These are phyloP conservation scores for Idaea biselata DNA, from an alignment of 2,888 invertebrate genomes.

Conservation along the genomic window DNA sequence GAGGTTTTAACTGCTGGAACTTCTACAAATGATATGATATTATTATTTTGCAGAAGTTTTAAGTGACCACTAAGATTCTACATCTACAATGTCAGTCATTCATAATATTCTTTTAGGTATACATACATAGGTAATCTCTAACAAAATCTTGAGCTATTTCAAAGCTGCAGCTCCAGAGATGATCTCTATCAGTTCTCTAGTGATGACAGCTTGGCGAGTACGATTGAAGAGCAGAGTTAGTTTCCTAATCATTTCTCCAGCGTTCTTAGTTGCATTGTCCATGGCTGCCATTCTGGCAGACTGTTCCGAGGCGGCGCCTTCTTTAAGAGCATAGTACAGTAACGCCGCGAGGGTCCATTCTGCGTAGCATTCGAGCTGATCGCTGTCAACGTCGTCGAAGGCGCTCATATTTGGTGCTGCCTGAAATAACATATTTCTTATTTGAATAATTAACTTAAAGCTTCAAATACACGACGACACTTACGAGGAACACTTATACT, in stretches of 20 bases:
- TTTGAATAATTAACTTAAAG: not conserved
- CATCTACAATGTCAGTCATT: not conserved
- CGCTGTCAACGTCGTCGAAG: slow-evolving; percentile 86
- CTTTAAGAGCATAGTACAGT: slow-evolving; percentile 87
- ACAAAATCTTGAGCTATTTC: slow-evolving; percentile 42
- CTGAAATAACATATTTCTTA: slow-evolving; percentile 33
- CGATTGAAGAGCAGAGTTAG: slow-evolving; percentile 87
- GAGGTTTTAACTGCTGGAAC: not conserved
- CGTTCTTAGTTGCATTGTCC: slow-evolving; percentile 91
- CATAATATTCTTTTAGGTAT: not conserved
- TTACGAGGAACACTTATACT: too few species aligned
- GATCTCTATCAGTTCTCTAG: slow-evolving; percentile 93
- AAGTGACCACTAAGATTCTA: not conserved
- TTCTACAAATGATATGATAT: too few species aligned
- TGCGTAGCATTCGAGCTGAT: slow-evolving; percentile 84
- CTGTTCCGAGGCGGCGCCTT: slow-evolving; percentile 88
- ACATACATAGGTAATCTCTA: not conserved
- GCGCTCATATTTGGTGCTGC: slow-evolving; percentile 82
- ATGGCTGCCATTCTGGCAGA: slow-evolving; percentile 91
- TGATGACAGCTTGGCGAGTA: slow-evolving; percentile 91
- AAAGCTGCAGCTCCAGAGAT: slow-evolving; percentile 93
- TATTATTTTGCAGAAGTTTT: not conserved
- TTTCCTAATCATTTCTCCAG: slow-evolving; percentile 89
- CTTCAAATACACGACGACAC: too few species aligned
- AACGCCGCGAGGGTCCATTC: slow-evolving; percentile 87